Evolutionary conservation across 2,113 vertebrate genomes (phyloP), one percentile per base, ranked within the genome.

Genomic region (Hippotragus niger): DNA sequence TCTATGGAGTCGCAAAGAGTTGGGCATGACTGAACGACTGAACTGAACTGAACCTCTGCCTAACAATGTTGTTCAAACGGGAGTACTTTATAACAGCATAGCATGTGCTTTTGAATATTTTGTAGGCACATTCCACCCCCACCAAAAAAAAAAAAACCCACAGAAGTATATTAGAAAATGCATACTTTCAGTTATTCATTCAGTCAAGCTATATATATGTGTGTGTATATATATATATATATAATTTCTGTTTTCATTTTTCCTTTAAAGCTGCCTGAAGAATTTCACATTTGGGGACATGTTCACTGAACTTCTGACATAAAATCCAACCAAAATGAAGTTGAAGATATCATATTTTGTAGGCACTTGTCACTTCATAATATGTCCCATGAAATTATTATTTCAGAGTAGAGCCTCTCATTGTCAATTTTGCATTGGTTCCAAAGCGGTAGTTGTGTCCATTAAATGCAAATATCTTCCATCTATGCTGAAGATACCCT

Each of bases 301-400:
- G 31, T 92, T 94, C 82, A 92, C 55, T 85, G 83, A 96, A 89
- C 80, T 95, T 94, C 53, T 90, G 57, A 71, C 14, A 88, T 81
- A 71, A 96, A 97, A 93, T 91, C 4, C 6, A 93, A 67, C 62
- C 25, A 86, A 80, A 95, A 87, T 55, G 43, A 23, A 96, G 21
- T 62, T 50, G 12, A 88, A 15, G 67, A 29, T 84, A 55, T 58
- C 52, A 58, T 60, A 57, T 83, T 93, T 92, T 84, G 14, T 86
- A 90, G 87, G 36, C 29, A 90, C 43, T 62, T 93, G 80, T 88
- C 89, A 95, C 53, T 88, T 93, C 67, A 67, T 92, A 84, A 81
- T 84, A 95, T 58, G 45, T 87, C 45, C 53, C 19, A 19, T 58
- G 80, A 90, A 86, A 91, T 91, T 80, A 60, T 76, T 76, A 91